Evolutionary conservation across 2,113 vertebrate species (phyloP).

Genomic region (Sialia sialis): DNA sequence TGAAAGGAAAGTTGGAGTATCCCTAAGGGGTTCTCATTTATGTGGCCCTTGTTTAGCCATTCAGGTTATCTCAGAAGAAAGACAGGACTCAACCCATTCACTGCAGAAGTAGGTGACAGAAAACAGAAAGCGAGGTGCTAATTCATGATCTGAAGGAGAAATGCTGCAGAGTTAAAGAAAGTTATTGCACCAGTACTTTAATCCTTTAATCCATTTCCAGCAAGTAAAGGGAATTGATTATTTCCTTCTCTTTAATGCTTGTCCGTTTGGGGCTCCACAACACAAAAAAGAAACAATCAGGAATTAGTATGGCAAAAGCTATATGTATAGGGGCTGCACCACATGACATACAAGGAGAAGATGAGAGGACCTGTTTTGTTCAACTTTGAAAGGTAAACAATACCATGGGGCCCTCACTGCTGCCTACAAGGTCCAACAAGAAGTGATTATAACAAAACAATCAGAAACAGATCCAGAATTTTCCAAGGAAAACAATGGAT

Average conservation of each 20-base stretch:
- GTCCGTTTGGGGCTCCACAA: not conserved
- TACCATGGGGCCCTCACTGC: not conserved
- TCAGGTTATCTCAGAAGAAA: not conserved
- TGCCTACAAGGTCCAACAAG: not conserved
- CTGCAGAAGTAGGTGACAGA: not conserved
- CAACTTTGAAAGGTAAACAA: not conserved
- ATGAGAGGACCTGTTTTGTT: not conserved
- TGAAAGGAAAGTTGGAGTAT: not conserved
- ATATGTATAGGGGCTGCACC: rapidly evolving
- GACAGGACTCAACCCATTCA: not conserved
- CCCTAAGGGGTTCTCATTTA: not conserved
- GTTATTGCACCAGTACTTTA: not conserved
- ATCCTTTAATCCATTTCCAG: not conserved
- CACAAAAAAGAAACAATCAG: not conserved
- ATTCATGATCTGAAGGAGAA: not conserved
- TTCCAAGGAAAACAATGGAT: not conserved
- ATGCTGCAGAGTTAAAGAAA: not conserved
- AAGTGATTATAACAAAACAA: not conserved
- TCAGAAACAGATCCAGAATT: not conserved
- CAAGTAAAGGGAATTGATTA: not conserved
- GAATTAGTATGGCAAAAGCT: not conserved
- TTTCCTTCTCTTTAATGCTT: not conserved
- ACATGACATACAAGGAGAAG: not conserved
- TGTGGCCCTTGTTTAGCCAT: not conserved
- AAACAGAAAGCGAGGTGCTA: not conserved